Evolutionary conservation across 1,140 invertebrate genomes (phyloP), one percentile per base, ranked within the genome.

Genomic region (Caenorhabditis tropicalis): DNA sequence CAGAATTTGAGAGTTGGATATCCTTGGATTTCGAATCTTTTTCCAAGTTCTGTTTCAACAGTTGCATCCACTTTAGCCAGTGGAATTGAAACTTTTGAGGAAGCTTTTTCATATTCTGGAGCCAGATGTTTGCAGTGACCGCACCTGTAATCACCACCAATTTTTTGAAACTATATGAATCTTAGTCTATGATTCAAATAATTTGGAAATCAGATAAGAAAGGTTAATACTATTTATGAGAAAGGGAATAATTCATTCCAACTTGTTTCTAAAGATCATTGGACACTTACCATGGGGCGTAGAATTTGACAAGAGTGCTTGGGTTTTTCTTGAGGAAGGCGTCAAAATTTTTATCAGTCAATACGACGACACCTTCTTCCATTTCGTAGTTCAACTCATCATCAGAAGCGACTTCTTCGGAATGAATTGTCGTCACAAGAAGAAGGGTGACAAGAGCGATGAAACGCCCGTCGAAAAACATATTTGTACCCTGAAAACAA

Each of bases 101-200:
- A 97, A 85, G 98, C 98, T 92, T 97, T 97, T 29, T 94, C 96
- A 92, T 96, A 99, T 92, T 99, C 96, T 29, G 98, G 98, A 53
- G 96, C 96, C 65, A 99, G 93, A 70, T 85, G 82, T 80, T 90
- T 91, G 85, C 90, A 90, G 58, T 91, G 90, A 19, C 89, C 89
- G 58, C 89, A 90, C 87, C 89, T 89, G 46, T 31, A 89, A 83
- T n/a, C n/a, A n/a, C n/a, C n/a, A n/a, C n/a, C n/a, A n/a, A n/a
- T n/a, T n/a, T n/a, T n/a, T n/a, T n/a, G n/a, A n/a, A n/a, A n/a
- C n/a, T n/a, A n/a, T n/a, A n/a, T n/a, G n/a, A n/a, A n/a, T n/a
- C n/a, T n/a, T n/a, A n/a, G n/a, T n/a, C n/a, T n/a, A n/a, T n/a
- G n/a, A n/a, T n/a, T n/a, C n/a, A n/a, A n/a, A n/a, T n/a, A n/a